Evolutionary conservation across 2,797 vertebrate species (phyloP).

Genomic region (Hoplostethus atlanticus): DNA sequence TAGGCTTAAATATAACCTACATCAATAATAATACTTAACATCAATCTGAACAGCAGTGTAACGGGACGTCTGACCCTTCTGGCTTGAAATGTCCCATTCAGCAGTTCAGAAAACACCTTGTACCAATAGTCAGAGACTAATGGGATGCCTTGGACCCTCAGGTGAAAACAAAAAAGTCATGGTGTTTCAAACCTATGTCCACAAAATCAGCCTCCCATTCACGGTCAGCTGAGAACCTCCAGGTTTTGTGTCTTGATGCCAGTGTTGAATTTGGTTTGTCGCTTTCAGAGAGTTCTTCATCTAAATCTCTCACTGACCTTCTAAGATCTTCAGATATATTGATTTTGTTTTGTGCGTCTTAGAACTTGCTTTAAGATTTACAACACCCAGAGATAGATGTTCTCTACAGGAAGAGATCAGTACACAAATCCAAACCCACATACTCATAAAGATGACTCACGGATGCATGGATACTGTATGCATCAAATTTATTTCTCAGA

Average conservation of each 20-base stretch:
- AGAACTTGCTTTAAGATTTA: too few species aligned
- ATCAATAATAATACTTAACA: constrained; percentile 11
- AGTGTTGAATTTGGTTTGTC: too few species aligned
- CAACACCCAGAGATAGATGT: neutral
- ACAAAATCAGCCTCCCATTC: neutral
- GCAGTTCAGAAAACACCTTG: constrained; percentile 50
- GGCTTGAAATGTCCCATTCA: constrained; percentile 21
- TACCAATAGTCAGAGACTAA: constrained; percentile 54
- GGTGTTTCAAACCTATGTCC: neutral
- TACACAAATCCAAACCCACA: neutral
- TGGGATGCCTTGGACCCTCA: constrained; percentile 18
- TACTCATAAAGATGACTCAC: constrained; percentile 8
- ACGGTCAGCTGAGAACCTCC: neutral
- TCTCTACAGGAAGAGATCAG: neutral
- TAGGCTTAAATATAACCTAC: too few species aligned
- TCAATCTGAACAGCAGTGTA: constrained; percentile 19
- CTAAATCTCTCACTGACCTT: too few species aligned
- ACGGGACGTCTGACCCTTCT: constrained; percentile 27
- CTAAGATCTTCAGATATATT: too few species aligned
- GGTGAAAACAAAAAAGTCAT: constrained; percentile 16
- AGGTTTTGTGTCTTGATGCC: neutral
- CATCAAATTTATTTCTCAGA: neutral
- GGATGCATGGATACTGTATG: neutral
- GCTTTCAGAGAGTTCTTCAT: too few species aligned
- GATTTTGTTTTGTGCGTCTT: too few species aligned